phyloP scores from a whole-genome alignment of 2,797 vertebrate species.

The Falco novaeseelandiae region DNA sequence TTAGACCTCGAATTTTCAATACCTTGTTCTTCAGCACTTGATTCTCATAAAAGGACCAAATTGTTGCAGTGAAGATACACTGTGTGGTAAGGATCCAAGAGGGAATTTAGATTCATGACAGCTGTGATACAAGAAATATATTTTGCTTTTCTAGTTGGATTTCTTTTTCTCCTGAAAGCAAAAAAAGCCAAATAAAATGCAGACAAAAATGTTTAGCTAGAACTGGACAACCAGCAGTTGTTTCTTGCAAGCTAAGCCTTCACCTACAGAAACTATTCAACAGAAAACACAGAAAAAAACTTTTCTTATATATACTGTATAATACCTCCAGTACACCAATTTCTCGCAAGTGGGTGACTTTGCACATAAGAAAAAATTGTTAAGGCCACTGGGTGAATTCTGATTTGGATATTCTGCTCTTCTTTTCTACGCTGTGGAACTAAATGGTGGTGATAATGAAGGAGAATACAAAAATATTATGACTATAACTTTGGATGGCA shows the following conservation, averaged over 20 bases:
- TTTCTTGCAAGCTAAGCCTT: slow-evolving; percentile 1
- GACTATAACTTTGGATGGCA: not conserved
- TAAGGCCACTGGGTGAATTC: not conserved
- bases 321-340: not conserved
- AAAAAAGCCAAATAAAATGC: not conserved
- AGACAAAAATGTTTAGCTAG: not conserved
- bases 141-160: not conserved
- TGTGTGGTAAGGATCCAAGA: not conserved
- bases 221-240: not conserved
- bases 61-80: not conserved
- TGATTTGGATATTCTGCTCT: not conserved
- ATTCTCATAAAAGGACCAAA: not conserved
- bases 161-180: not conserved
- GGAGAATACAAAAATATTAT: not conserved
- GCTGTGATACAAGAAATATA: slow-evolving; percentile 2
- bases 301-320: not conserved
- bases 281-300: not conserved
- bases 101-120: slow-evolving; percentile 31
- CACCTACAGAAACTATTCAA: not conserved
- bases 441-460: not conserved
- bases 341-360: not conserved
- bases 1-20: not conserved
- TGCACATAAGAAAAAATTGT: not conserved
- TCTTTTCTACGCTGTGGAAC: not conserved
- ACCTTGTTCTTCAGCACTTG: not conserved